Evolutionary conservation across 1,140 invertebrate species (phyloP).

Genomic region (Odontomachus brunneus): DNA sequence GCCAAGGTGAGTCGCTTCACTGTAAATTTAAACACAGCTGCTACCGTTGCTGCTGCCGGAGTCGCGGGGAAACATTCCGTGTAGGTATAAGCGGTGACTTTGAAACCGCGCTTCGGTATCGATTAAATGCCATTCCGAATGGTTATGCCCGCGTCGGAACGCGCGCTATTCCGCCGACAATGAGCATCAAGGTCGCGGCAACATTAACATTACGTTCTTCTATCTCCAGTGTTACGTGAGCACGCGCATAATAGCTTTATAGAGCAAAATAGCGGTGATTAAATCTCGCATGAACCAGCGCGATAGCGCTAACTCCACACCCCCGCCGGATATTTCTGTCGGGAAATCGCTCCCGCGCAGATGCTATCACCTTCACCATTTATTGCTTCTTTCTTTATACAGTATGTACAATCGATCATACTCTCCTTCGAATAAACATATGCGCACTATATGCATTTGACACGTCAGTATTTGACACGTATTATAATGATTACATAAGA

Average conservation of each 20-base stretch:
- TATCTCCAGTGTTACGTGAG: conserved; percentile 11
- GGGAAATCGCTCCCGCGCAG: background rate
- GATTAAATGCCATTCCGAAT: conserved; percentile 64
- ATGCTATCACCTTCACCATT: background rate
- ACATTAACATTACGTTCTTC: background rate
- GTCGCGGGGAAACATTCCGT: background rate
- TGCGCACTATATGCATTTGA: too few species aligned
- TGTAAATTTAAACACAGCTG: too few species aligned
- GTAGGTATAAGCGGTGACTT: conserved; percentile 49
- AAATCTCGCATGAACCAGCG: conserved; percentile 1
- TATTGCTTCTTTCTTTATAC: background rate
- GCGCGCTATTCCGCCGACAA: background rate
- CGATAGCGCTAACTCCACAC: conserved; percentile 2
- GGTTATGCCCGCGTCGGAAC: conserved; percentile 39
- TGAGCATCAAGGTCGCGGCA: conserved; percentile 23
- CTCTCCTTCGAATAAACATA: too few species aligned
- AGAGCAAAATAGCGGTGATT: background rate
- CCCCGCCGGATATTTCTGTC: too few species aligned
- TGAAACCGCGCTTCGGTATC: conserved; percentile 67
- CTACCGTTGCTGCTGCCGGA: too few species aligned
- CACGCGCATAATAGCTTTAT: background rate
- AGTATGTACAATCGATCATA: background rate
- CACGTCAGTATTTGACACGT: too few species aligned
- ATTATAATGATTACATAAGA: too few species aligned
- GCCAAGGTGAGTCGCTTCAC: too few species aligned